phyloP scores from a whole-genome alignment of 2,113 vertebrate genomes.

The Chroicocephalus ridibundus region DNA sequence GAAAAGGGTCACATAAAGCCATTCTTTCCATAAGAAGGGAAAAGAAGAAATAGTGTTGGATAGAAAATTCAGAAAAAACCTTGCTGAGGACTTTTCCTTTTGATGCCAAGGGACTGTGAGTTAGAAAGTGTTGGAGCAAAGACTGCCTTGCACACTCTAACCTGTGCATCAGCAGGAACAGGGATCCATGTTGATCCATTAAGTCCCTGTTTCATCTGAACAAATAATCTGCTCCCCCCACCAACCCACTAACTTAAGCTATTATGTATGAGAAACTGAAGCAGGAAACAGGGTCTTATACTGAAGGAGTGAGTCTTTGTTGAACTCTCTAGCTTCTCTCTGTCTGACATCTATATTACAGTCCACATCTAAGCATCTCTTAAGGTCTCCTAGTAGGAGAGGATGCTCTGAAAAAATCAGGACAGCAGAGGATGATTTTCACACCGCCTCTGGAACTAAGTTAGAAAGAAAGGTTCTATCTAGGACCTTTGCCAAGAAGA shows the following conservation, averaged over 20 bases:
- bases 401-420: background rate
- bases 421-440: background rate
- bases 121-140: background rate
- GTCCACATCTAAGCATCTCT: background rate
- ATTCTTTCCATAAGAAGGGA: background rate
- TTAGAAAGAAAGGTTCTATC: background rate
- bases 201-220: background rate
- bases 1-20: background rate
- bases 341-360: background rate
- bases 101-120: background rate
- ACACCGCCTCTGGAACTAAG: background rate
- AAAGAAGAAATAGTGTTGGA: background rate
- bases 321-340: background rate
- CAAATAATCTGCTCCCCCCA: background rate
- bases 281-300: background rate
- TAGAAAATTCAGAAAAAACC: background rate
- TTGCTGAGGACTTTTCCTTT: background rate
- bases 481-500: background rate
- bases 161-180: background rate
- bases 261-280: background rate
- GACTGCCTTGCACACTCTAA: background rate
- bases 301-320: background rate
- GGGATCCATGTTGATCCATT: background rate
- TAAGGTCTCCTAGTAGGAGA: background rate
- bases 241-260: background rate